Percentiles rank a stretch among this genome's conserved stretches.
Evolutionary conservation across 2,888 invertebrate species (phyloP).

Genomic region (Drosophila emarginata): DNA sequence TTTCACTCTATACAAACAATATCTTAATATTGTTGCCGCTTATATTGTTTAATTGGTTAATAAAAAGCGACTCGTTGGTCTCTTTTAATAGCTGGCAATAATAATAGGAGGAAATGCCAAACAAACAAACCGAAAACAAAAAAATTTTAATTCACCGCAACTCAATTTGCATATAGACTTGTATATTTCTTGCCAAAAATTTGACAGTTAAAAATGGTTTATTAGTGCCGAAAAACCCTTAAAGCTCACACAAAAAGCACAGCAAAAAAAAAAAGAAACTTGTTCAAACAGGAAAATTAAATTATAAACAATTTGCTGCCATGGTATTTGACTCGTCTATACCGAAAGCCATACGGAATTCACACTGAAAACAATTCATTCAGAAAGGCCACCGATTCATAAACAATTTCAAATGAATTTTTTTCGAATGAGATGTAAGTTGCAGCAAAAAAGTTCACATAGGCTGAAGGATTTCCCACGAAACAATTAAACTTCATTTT

Average conservation of each 20-base stretch:
- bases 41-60: conserved; percentile 63
- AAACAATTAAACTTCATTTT: not conserved
- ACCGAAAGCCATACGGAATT: not conserved
- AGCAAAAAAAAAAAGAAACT: too few relatives aligned
- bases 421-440: too few relatives aligned
- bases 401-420: not conserved
- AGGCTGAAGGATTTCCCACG: too few relatives aligned
- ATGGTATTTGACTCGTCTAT: not conserved
- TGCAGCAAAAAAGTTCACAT: too few relatives aligned
- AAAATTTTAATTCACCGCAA: conserved; percentile 24
- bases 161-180: conserved; percentile 50
- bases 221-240: conserved; percentile 41
- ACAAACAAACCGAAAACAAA: not conserved
- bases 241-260: conserved; percentile 37
- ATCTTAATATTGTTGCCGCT: not conserved
- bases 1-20: conserved; percentile 33
- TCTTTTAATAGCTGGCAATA: conserved; percentile 26
- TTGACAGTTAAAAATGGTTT: conserved; percentile 43
- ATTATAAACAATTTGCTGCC: not conserved
- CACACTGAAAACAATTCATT: not conserved
- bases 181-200: conserved; percentile 31
- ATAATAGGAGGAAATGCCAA: conserved; percentile 48
- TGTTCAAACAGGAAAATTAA: conserved; percentile 15
- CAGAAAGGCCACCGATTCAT: not conserved
- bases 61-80: conserved; percentile 47